Conservation (phyloP, 2,888 invertebrate species). For the Baronia brevicornis region DNA sequence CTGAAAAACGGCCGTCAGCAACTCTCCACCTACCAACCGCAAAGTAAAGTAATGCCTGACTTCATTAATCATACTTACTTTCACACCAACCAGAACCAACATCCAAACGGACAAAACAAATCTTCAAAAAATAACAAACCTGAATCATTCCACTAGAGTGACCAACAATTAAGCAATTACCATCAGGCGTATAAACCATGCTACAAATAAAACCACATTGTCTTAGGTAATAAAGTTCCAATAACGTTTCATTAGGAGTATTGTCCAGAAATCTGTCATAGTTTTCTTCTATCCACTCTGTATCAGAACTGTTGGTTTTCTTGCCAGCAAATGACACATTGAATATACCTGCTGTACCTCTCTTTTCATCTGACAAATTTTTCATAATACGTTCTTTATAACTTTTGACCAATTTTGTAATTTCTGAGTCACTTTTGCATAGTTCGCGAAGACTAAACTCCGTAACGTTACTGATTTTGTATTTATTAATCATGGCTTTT, state of each 20-base stretch:
- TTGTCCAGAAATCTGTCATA: conserved; percentile 40
- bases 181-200: conserved; percentile 56
- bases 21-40: too few relatives aligned
- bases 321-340: conserved; percentile 40
- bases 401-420: conserved; percentile 40
- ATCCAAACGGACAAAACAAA: too few relatives aligned
- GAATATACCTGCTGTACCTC: conserved; percentile 27
- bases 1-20: too few relatives aligned
- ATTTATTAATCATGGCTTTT: conserved; percentile 5
- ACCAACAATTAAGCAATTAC: conserved; percentile 55
- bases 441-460: not conserved
- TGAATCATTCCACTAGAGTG: conserved; percentile 73
- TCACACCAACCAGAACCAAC: too few relatives aligned
- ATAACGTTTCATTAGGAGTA: conserved; percentile 38
- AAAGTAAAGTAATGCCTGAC: too few relatives aligned
- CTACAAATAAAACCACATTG: conserved; percentile 46
- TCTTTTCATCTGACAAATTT: conserved; percentile 32
- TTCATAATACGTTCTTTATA: conserved; percentile 40
- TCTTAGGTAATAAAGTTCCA: conserved; percentile 34
- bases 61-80: too few relatives aligned
- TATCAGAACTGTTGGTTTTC: conserved; percentile 25
- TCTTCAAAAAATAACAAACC: conserved; percentile 42
- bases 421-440: conserved; percentile 35
- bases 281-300: conserved; percentile 46
- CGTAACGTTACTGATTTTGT: conserved; percentile 1